Conservation (phyloP, 2,113 vertebrate genomes). For the Phocoena sinus region DNA sequence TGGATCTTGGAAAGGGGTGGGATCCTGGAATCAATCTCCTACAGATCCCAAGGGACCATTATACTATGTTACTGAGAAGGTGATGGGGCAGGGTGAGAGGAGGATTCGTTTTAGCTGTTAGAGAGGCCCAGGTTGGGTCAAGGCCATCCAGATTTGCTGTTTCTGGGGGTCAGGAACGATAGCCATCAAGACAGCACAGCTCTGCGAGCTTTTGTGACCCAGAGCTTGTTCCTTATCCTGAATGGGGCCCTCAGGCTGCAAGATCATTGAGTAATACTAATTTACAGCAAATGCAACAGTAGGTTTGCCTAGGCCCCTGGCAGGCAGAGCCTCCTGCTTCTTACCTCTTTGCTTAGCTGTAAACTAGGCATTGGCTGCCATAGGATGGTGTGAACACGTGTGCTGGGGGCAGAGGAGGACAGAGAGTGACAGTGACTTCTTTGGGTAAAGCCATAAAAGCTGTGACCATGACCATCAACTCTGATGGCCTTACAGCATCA, state of each 20-base stretch:
- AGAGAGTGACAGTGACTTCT: neutral
- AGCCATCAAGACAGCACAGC: neutral
- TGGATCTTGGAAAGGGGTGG: neutral
- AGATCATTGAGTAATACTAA: neutral
- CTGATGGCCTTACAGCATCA: neutral
- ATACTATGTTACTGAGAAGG: neutral
- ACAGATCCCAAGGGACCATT: neutral
- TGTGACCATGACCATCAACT: rapidly evolving
- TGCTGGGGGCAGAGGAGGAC: neutral
- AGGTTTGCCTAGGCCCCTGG: neutral
- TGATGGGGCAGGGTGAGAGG: neutral
- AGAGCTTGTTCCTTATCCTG: neutral
- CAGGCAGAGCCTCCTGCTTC: neutral
- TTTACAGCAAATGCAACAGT: neutral
- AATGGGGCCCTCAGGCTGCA: neutral
- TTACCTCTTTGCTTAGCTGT: neutral
- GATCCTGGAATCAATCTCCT: neutral
- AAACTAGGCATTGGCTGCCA: neutral
- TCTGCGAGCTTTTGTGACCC: neutral
- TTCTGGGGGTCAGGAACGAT: neutral
- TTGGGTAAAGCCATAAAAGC: neutral
- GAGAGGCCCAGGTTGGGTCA: neutral
- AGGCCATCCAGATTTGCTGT: neutral
- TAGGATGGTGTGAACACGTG: no score
- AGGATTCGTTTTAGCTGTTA: neutral